Base-by-base conservation (phyloP, 2,888 invertebrate genomes). In the Lissonota sp. region DNA sequence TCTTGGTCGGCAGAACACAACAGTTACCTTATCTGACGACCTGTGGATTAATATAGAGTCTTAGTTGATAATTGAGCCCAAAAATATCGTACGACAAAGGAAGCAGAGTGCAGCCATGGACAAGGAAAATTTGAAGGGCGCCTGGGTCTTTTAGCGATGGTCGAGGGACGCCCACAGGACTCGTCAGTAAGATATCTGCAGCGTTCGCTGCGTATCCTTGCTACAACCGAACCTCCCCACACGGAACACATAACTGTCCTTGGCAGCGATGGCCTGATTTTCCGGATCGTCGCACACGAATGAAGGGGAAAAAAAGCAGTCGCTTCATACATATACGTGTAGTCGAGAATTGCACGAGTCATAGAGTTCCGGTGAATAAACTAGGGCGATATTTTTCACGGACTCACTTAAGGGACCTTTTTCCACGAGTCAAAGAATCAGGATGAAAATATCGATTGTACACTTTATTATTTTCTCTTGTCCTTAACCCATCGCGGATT, bases 231-330 rank as follows among this genome's bases (percentile, higher is more conserved):
- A 37, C n/a, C 26, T n/a, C 39, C 12, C 71, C 79, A 26, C 71
- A 74, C 84, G 64, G 82, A 84, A 84, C 84, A 84, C 84, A 83
- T 85, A 85, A 86, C 86, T 85, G 85, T 86, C 84, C 78, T 77
- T 79, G 79, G 85, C 87, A 87, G 44, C 6, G 87, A 84, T 86
- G 84, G 84, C 82, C 86, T 87, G 87, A 87, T 88, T 88, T 87
- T 87, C 84, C 85, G 80, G 84, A 84, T 86, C 83, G 83, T 77
- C 79, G 85, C 71, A 69, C 80, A 70, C 67, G 63, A 76, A 82
- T 39, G 66, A 75, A 75, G 84, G 75, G 75, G 78, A 67, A 83
- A 70, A 70, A 58, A 40, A 64, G 10, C 40, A 64, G 39, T 72
- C 39, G 14, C 12, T 51, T 58, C 37, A 40, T 44, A 26, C 26